A percentile compares a stretch with the other conserved stretches of the same genome.
Conservation (phyloP, 2,113 vertebrate genomes). For the Bungarus multicinctus region DNA sequence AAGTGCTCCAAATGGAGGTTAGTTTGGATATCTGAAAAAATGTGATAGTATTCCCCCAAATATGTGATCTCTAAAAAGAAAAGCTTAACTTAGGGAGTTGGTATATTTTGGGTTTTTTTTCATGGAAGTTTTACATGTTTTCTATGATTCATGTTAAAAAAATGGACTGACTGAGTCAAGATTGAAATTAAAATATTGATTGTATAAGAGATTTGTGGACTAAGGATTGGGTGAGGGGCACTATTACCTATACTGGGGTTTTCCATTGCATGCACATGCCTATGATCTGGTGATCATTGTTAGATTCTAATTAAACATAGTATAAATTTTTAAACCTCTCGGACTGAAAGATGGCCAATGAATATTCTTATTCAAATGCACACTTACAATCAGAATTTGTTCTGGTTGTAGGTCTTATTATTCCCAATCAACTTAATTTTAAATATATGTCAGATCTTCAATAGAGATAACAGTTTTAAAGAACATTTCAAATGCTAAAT, state of each 20-base stretch:
- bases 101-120: background rate
- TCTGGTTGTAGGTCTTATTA: rapidly evolving
- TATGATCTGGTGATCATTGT: background rate
- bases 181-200: background rate
- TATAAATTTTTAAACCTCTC: background rate
- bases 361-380: background rate
- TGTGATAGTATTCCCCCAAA: background rate
- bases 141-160: background rate
- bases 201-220: no score
- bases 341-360: background rate
- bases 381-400: background rate
- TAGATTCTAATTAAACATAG: background rate
- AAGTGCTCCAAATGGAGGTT: constrained; percentile 99
- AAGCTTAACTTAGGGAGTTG: background rate
- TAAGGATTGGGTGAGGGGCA: background rate
- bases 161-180: background rate
- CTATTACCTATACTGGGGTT: background rate
- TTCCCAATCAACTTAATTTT: background rate
- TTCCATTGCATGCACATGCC: background rate
- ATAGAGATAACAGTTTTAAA: background rate
- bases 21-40: background rate
- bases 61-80: background rate
- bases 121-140: background rate
- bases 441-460: background rate
- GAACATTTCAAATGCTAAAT: background rate